Conservation (phyloP, 2,113 vertebrate species). For the Hippocampus comes region DNA sequence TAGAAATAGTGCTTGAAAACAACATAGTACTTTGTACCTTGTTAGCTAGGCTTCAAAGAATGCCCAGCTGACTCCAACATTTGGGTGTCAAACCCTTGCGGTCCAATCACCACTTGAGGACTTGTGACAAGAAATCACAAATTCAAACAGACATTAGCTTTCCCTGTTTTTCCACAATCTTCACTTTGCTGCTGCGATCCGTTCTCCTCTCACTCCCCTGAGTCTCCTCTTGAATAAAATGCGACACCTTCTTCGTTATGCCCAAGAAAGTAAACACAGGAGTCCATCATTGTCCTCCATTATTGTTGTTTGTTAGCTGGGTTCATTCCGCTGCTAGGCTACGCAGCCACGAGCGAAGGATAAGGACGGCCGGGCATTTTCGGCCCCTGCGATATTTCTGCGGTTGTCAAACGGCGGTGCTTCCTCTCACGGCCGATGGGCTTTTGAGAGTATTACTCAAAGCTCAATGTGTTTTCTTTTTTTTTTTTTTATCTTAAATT, state of each 20-base stretch:
- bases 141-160: background rate
- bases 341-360: conserved; percentile 11
- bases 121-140: no score
- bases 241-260: background rate
- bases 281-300: background rate
- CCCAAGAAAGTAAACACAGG: background rate
- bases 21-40: no score
- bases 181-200: background rate
- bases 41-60: no score
- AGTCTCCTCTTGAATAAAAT: background rate
- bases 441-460: conserved; percentile 53
- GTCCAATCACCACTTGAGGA: no score
- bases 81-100: no score
- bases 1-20: no score
- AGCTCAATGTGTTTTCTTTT: conserved; percentile 34
- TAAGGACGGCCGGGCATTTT: background rate
- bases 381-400: conserved; percentile 51
- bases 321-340: conserved; percentile 16
- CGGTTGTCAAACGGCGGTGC: conserved; percentile 59
- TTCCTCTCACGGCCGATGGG: conserved; percentile 35
- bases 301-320: background rate
- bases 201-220: background rate
- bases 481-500: conserved; percentile 64
- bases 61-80: no score
- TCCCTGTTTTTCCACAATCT: no score